Evolutionary conservation across 2,888 invertebrate species (phyloP), one percentile per base, ranked within the genome.

Genomic region (Cancer borealis): DNA sequence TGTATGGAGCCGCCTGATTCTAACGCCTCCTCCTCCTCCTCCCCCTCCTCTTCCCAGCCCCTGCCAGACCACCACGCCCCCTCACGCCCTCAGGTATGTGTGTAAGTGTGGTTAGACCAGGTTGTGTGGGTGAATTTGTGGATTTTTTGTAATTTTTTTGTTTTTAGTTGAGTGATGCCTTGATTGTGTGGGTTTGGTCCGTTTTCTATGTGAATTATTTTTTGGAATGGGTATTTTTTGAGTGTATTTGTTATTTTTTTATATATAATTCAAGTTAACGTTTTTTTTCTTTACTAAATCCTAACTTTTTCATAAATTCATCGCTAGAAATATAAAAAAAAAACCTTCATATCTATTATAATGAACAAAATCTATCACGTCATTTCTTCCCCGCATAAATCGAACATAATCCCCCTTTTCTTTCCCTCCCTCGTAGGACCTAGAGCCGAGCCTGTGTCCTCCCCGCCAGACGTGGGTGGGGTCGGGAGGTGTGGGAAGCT

Each of bases 401-500:
- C 1, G n/a, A 14, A 66, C 66, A 21, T 1, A 90, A 21, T 12
- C 21, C n/a, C n/a, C 73, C 14, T 45, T 60, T 12, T 91, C 60
- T 45, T 45, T 45, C 73, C 73, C 39, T 73, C 46, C 46, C 17
- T 30, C 30, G 21, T 49, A 92, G 79, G 84, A 92, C 39, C 46
- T n/a, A n/a, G 39, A 26, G 46, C 79, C 92, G 3, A 66, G 47
- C 88, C 88, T 92, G 84, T 92, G 92, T 30, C 94, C 94, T 2
- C 94, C 92, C 14, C 45, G 92, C 4, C 94, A 94, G 87, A 94
- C 92, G n/a, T 94, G 95, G 92, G 93, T 95, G 46, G 93, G 88
- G 21, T 90, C 89, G 47, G 47, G 90, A 46, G 93, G 87, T 5
- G 92, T 88, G 1, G 93, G 94, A 14, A 98, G 98, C 96, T 98